phyloP scores from a whole-genome alignment of 2,797 vertebrate genomes.

The Protosalanx chinensis region DNA sequence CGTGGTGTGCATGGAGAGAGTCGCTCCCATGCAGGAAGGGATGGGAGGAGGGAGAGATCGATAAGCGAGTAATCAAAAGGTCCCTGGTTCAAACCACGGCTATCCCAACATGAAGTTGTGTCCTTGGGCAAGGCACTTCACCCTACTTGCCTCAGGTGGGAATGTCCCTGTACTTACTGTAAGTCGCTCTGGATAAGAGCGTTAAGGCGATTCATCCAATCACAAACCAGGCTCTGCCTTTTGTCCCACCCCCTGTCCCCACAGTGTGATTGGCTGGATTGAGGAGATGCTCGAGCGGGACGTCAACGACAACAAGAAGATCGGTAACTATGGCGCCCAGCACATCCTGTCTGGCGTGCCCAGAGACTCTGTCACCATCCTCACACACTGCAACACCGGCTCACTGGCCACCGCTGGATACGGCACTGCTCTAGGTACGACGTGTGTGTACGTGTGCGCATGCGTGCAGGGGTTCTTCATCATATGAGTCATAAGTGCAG shows the following conservation, averaged over 20 bases:
- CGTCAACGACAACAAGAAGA: conserved; percentile 83
- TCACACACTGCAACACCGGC: conserved; percentile 94
- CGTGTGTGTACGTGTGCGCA: too few species aligned
- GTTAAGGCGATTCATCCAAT: not conserved
- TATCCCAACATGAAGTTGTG: too few species aligned
- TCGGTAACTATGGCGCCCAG: conserved; percentile 84
- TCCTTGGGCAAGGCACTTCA: too few species aligned
- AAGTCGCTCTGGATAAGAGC: too few species aligned
- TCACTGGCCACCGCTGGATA: conserved; percentile 89
- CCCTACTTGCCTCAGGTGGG: too few species aligned
- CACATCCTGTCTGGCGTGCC: conserved; percentile 81
- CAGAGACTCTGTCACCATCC: conserved; percentile 77
- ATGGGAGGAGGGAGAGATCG: not conserved
- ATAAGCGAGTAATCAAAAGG: not conserved
- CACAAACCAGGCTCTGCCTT: conserved; percentile 18
- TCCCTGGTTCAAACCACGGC: too few species aligned
- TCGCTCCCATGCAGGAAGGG: not conserved
- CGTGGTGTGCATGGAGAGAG: too few species aligned
- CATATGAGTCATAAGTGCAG: too few species aligned
- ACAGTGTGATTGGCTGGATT: conserved; percentile 68
- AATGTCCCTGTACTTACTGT: too few species aligned
- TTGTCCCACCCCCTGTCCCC: conserved; percentile 25
- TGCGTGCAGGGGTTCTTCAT: too few species aligned
- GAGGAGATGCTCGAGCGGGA: conserved; percentile 87
- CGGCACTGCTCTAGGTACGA: conserved; percentile 87